These are phyloP conservation scores for Apostichopus japonicus DNA, from an alignment of 35 echinoderm and acorn worm species.

Conservation along the genomic window DNA sequence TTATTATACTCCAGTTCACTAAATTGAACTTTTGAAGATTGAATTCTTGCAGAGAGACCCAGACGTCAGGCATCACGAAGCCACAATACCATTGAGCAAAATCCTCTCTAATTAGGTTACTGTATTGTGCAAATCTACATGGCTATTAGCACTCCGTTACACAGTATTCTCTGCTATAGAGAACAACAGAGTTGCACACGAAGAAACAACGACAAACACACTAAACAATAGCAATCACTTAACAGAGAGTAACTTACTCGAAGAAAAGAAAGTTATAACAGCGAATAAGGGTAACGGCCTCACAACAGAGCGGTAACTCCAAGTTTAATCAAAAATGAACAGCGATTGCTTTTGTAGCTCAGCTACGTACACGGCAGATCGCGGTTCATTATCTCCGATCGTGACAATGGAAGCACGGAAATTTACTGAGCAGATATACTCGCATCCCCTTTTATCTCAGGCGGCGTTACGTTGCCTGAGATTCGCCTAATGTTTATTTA, in stretches of 20 bases:
- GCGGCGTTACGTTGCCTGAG: slow-evolving; percentile 50
- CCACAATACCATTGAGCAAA: too few relatives aligned
- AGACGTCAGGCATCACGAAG: too few relatives aligned
- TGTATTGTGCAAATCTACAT: too few relatives aligned
- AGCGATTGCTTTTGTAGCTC: not conserved
- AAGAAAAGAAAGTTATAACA: not conserved
- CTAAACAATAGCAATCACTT: not conserved
- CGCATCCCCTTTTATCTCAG: not conserved
- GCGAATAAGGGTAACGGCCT: not conserved
- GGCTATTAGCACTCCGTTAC: not conserved
- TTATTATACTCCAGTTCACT: too few relatives aligned
- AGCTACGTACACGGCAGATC: not conserved
- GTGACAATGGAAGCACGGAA: not conserved
- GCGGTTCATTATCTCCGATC: not conserved
- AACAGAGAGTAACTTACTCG: not conserved
- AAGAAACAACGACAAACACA: not conserved
- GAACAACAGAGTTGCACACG: not conserved
- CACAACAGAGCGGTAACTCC: not conserved
- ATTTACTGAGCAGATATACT: not conserved
- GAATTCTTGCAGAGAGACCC: too few relatives aligned
- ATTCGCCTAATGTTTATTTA: slow-evolving; percentile 66
- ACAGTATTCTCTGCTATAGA: not conserved
- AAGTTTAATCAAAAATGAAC: slow-evolving; percentile 16
- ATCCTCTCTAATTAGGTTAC: too few relatives aligned
- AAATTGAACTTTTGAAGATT: too few relatives aligned